phyloP scores from a whole-genome alignment of 2,113 vertebrate species.

The Cebidichthys violaceus region DNA sequence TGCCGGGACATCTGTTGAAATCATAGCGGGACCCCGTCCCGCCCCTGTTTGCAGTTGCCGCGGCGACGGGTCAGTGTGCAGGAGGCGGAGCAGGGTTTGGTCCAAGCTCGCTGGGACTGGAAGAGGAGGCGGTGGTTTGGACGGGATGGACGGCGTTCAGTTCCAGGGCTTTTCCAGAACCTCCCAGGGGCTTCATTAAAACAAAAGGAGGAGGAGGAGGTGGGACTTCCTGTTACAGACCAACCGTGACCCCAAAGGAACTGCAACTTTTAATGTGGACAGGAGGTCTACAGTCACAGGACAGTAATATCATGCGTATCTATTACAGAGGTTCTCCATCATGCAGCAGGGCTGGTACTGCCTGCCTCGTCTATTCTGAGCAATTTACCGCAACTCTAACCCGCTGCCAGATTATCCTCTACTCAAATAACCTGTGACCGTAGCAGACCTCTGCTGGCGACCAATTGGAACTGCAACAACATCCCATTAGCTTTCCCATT shows the following conservation, averaged over 20 bases:
- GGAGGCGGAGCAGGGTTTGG: conserved; percentile 75
- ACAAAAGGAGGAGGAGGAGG: conserved; percentile 84
- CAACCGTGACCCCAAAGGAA: conserved; percentile 67
- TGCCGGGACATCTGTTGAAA: conserved; percentile 75
- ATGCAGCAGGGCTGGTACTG: not conserved
- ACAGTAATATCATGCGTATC: not conserved
- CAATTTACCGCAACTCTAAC: not conserved
- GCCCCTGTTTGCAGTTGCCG: conserved; percentile 72
- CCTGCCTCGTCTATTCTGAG: not conserved
- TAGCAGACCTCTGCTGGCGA: not conserved
- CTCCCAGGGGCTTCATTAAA: conserved; percentile 94
- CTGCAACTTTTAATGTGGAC: conserved; percentile 52
- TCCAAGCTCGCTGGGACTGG: conserved; percentile 85
- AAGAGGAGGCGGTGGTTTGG: conserved; percentile 90
- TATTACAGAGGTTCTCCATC: not conserved
- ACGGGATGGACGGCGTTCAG: conserved; percentile 89
- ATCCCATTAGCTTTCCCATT: not conserved
- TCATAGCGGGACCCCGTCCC: conserved; percentile 66
- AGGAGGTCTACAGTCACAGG: conserved; percentile 22
- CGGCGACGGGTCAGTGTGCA: conserved; percentile 71
- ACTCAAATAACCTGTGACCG: not conserved
- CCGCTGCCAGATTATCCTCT: not conserved
- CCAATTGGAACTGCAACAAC: not conserved
- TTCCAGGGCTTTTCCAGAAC: conserved; percentile 91
- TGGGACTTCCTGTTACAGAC: conserved; percentile 91